A percentile compares a stretch with the other conserved stretches of the same genome.
Evolutionary conservation across 2,113 vertebrate genomes (phyloP).

Genomic region (Silurus asotus): DNA sequence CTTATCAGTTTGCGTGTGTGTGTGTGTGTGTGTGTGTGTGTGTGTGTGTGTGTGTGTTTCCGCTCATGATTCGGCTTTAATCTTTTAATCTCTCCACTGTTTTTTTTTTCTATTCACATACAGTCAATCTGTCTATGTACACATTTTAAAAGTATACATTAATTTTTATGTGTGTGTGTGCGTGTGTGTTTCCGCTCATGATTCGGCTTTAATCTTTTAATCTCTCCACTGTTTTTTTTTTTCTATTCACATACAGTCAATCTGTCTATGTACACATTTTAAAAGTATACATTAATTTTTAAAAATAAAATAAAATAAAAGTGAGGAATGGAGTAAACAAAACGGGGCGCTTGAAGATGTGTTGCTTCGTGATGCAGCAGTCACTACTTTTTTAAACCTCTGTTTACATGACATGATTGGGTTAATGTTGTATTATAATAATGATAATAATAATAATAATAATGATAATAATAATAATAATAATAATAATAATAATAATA

Average conservation of each 20-base stretch:
- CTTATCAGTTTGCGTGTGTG: neutral
- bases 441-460: neutral
- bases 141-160: neutral
- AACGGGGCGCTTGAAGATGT: neutral
- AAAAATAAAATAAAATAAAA: neutral
- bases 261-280: neutral
- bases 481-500: neutral
- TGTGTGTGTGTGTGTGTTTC: neutral
- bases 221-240: neutral
- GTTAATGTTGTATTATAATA: too few species aligned
- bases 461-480: neutral
- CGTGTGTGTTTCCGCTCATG: neutral
- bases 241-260: neutral
- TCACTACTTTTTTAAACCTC: neutral
- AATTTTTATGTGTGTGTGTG: neutral
- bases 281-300: neutral
- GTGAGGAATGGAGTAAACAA: neutral
- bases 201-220: neutral
- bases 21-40: neutral
- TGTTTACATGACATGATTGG: too few species aligned
- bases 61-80: neutral
- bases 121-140: neutral
- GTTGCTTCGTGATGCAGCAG: neutral
- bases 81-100: constrained; percentile 1
- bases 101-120: neutral